These are phyloP conservation scores for Calcarius lapponicus DNA, from an alignment of 2,797 vertebrate species.

Conservation along the genomic window DNA sequence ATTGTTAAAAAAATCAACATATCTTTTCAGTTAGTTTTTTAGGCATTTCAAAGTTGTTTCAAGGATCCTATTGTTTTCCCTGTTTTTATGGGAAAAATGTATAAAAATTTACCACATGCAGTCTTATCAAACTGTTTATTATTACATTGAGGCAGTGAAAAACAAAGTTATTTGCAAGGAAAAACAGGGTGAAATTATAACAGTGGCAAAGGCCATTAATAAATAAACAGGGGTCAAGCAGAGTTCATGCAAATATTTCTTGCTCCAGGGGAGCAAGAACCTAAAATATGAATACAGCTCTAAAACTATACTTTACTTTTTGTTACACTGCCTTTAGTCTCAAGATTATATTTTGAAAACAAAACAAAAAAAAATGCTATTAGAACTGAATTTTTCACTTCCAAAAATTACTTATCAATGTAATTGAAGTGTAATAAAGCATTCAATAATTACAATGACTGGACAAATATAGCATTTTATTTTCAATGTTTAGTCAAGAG, in stretches of 20 bases:
- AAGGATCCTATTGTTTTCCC: neutral
- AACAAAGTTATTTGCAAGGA: constrained; percentile 21
- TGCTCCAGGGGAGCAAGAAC: neutral
- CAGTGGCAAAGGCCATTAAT: neutral
- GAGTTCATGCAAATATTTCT: neutral
- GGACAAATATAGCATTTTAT: neutral
- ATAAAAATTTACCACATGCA: neutral
- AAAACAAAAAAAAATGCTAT: neutral
- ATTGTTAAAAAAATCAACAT: neutral
- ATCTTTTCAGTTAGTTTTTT: neutral
- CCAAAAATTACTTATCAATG: neutral
- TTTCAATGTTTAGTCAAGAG: neutral
- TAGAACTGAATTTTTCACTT: neutral
- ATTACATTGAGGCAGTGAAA: neutral
- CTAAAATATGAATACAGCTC: neutral
- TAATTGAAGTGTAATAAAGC: neutral
- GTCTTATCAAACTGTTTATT: neutral
- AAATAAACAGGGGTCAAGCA: neutral
- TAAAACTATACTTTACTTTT: neutral
- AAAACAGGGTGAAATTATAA: neutral
- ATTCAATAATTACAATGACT: neutral
- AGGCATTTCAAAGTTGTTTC: neutral
- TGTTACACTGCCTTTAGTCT: neutral
- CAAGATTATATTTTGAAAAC: neutral
- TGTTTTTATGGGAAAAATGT: neutral